These are phyloP conservation scores for Rhaphigaster nebulosa DNA, from an alignment of 2,888 invertebrate genomes.

Conservation along the genomic window DNA sequence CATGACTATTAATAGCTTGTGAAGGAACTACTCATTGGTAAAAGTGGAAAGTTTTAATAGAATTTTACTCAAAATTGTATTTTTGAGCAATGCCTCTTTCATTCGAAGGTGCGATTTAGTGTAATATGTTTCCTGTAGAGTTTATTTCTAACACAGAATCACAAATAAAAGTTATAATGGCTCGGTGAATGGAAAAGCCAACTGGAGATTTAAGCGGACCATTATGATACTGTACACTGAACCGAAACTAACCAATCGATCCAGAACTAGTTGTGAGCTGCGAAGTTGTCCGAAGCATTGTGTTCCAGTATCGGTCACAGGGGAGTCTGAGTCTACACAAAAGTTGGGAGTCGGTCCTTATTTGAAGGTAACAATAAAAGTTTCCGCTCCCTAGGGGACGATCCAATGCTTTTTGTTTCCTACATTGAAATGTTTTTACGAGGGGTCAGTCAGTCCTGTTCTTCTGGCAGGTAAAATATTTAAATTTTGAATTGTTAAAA, in stretches of 20 bases:
- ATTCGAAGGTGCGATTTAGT: too few species aligned
- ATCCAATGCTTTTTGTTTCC: background rate
- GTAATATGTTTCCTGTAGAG: too few species aligned
- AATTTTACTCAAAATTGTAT: too few species aligned
- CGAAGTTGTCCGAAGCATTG: background rate
- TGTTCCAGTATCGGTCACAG: background rate
- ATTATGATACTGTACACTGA: background rate
- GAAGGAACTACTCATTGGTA: too few species aligned
- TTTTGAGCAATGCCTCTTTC: too few species aligned
- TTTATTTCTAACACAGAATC: background rate
- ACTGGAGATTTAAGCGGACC: background rate
- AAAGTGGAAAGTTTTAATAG: too few species aligned
- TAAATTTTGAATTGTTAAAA: too few species aligned
- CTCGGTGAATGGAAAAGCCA: background rate
- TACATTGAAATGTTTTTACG: background rate
- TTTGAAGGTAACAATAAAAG: constrained; percentile 17
- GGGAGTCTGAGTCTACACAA: constrained; percentile 17
- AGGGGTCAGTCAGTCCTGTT: background rate
- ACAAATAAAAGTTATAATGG: background rate
- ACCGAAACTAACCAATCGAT: constrained; percentile 20
- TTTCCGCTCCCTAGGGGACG: background rate
- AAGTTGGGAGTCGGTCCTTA: constrained; percentile 1
- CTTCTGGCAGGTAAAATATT: background rate
- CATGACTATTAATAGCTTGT: too few species aligned
- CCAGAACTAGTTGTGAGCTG: background rate